Evolutionary conservation across 2,797 vertebrate species (phyloP).

Genomic region (Mormyrops boulengeri): DNA sequence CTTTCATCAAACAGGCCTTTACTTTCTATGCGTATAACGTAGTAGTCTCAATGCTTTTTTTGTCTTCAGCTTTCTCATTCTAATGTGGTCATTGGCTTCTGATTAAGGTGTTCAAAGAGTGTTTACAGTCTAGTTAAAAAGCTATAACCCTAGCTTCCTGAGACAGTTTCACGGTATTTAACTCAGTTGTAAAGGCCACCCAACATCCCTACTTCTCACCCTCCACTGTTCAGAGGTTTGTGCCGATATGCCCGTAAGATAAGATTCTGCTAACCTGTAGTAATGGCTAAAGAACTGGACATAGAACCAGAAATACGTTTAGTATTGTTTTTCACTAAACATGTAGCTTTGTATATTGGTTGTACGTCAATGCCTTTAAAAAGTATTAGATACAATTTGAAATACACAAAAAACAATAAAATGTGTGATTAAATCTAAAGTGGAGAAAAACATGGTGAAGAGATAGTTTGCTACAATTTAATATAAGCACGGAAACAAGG

Average conservation of each 20-base stretch:
- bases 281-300: neutral
- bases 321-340: neutral
- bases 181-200: constrained; percentile 40
- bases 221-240: neutral
- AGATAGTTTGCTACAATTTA: neutral
- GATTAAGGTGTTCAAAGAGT: constrained; percentile 33
- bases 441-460: neutral
- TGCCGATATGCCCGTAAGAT: neutral
- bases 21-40: neutral
- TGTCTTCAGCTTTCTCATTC: constrained; percentile 19
- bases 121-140: constrained; percentile 56
- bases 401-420: neutral
- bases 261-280: neutral
- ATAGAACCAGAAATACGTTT: neutral
- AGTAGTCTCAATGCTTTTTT: too few relatives aligned
- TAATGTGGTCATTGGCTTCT: constrained; percentile 43
- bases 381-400: neutral
- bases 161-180: constrained; percentile 50
- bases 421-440: neutral
- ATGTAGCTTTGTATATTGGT: neutral
- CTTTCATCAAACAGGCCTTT: neutral
- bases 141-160: constrained; percentile 43
- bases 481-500: neutral
- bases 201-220: constrained; percentile 34
- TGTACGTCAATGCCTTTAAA: neutral